phyloP scores from a whole-genome alignment of 92 coral and sea anemone genomes.

The Porites lobata region DNA sequence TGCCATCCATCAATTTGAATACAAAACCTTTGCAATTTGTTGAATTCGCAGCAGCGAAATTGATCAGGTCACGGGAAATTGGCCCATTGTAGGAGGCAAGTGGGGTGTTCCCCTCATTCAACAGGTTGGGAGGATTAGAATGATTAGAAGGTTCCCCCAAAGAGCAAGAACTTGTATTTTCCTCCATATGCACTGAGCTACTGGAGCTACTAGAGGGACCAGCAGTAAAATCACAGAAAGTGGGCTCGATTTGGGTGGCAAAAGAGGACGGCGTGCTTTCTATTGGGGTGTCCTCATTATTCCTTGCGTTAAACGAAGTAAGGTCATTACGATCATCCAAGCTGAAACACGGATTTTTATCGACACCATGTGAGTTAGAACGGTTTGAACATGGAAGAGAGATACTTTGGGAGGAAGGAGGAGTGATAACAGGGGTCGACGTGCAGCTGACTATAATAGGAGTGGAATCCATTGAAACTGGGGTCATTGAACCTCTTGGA shows the following conservation, averaged over 20 bases:
- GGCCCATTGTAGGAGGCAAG: constrained; percentile 34
- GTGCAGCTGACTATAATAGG: constrained; percentile 7
- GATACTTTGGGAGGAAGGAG: constrained; percentile 4
- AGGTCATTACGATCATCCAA: constrained; percentile 3
- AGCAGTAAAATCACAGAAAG: neutral
- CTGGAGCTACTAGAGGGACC: constrained; percentile 2
- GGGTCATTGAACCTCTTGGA: neutral
- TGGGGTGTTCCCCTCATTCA: constrained; percentile 15
- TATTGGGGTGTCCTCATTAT: constrained; percentile 11
- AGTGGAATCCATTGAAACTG: neutral
- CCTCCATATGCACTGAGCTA: constrained; percentile 17
- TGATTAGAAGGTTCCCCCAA: constrained; percentile 14
- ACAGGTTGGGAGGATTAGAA: constrained; percentile 15
- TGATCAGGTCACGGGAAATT: constrained; percentile 9
- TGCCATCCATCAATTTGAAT: constrained; percentile 29
- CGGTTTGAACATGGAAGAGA: constrained; percentile 10
- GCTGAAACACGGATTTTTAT: constrained; percentile 5
- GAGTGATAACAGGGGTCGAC: neutral
- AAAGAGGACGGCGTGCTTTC: constrained; percentile 1
- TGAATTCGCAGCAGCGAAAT: constrained; percentile 13
- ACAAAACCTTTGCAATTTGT: constrained; percentile 19
- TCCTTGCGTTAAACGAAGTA: constrained; percentile 5
- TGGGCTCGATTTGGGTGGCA: constrained; percentile 19
- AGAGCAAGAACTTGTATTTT: neutral
- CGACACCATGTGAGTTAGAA: constrained; percentile 17